phyloP scores from a whole-genome alignment of 2,113 vertebrate genomes.

The Crotophaga sulcirostris region DNA sequence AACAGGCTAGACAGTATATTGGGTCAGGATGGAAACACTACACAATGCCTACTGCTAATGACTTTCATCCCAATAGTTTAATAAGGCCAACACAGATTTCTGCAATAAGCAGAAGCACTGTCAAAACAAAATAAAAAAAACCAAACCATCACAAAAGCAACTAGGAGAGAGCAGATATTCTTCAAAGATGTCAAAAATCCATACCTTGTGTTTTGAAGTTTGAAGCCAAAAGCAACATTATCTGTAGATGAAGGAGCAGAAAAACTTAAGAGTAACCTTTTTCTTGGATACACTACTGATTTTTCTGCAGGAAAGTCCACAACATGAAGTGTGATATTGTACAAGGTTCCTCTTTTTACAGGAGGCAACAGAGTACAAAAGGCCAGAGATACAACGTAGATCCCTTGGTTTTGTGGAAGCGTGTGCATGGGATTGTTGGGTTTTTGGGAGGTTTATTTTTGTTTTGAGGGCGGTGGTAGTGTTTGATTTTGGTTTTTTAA shows the following conservation, averaged over 20 bases:
- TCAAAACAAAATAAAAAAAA: neutral
- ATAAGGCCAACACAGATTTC: neutral
- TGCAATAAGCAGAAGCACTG: neutral
- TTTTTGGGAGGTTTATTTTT: neutral
- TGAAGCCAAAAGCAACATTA: neutral
- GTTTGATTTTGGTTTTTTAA: neutral
- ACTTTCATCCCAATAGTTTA: neutral
- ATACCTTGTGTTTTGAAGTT: neutral
- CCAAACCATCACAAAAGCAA: neutral
- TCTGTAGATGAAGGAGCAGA: neutral
- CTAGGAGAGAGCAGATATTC: neutral
- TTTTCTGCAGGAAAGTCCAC: neutral
- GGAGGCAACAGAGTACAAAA: neutral
- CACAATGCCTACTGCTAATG: neutral
- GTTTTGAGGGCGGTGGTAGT: neutral
- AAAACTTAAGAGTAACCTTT: neutral
- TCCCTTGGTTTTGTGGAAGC: neutral
- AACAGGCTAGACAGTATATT: neutral
- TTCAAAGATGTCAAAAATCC: neutral
- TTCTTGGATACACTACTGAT: neutral
- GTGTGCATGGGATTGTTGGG: neutral
- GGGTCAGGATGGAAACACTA: neutral
- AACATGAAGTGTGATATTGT: accelerated
- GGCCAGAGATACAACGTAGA: neutral
- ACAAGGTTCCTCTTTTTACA: neutral